phyloP scores from a whole-genome alignment of 2,113 vertebrate species.

The Alces alces region DNA sequence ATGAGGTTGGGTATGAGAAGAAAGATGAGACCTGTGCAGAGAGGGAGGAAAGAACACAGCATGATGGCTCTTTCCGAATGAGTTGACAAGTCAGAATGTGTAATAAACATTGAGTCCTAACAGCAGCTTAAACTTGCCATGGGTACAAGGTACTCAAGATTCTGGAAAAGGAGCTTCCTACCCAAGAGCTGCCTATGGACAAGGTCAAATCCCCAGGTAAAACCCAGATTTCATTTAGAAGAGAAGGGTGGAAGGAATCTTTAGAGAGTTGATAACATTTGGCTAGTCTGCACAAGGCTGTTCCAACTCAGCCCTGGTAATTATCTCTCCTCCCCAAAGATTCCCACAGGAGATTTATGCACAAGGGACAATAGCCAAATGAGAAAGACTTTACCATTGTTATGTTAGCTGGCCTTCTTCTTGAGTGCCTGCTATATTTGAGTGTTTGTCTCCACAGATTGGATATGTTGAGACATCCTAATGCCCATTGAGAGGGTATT shows the following conservation, averaged over 20 bases:
- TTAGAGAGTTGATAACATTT: neutral
- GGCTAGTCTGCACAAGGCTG: neutral
- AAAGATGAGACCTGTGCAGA: neutral
- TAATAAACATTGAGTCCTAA: neutral
- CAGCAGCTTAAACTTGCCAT: neutral
- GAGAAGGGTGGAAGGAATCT: neutral
- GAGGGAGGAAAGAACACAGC: neutral
- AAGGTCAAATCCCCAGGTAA: neutral
- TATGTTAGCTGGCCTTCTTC: neutral
- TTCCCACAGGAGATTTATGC: neutral
- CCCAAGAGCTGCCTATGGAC: neutral
- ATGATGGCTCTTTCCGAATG: neutral
- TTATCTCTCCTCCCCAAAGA: neutral
- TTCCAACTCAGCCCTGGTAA: neutral
- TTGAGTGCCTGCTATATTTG: neutral
- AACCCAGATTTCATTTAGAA: neutral
- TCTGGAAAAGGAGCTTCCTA: neutral
- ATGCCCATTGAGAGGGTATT: neutral
- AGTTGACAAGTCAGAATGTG: neutral
- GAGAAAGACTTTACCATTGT: neutral
- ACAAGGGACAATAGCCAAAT: neutral
- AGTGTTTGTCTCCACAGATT: neutral
- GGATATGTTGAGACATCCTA: neutral
- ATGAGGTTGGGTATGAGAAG: neutral
- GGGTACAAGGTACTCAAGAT: neutral